Conservation (phyloP, 2,888 invertebrate genomes). For the Auanema freiburgensis region DNA sequence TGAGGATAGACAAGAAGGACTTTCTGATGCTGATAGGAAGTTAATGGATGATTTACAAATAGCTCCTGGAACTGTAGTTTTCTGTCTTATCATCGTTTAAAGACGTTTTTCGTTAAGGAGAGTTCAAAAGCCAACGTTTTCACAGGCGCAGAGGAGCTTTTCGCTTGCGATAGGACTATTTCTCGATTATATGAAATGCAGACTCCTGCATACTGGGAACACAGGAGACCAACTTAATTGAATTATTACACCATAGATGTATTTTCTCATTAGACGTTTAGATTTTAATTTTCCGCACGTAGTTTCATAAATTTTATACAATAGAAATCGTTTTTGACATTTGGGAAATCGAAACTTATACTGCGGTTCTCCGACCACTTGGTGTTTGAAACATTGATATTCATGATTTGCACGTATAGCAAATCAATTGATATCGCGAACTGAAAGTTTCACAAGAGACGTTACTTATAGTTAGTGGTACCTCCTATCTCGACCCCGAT, state of each 20-base stretch:
- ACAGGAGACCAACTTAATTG: slow-evolving; percentile 37
- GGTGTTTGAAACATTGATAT: too few relatives aligned
- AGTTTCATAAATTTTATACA: too few relatives aligned
- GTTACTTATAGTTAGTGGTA: too few relatives aligned
- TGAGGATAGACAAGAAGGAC: slow-evolving; percentile 62
- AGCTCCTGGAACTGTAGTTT: slow-evolving; percentile 65
- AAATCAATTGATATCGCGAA: too few relatives aligned
- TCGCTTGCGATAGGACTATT: slow-evolving; percentile 90
- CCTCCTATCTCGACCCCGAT: too few relatives aligned
- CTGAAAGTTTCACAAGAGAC: too few relatives aligned
- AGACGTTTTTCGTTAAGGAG: slow-evolving; percentile 70
- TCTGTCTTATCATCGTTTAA: too few relatives aligned
- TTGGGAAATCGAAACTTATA: too few relatives aligned
- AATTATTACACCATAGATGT: slow-evolving; percentile 9
- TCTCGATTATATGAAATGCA: slow-evolving; percentile 95
- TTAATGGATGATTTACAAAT: slow-evolving; percentile 95
- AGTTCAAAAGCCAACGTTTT: slow-evolving; percentile 85
- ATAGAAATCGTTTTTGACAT: too few relatives aligned
- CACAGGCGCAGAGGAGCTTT: slow-evolving; percentile 95
- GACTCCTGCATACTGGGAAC: slow-evolving; percentile 83
- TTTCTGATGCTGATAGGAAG: slow-evolving; percentile 79
- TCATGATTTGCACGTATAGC: too few relatives aligned
- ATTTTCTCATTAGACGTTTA: slow-evolving; percentile 18
- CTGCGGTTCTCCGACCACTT: too few relatives aligned
- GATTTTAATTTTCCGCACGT: slow-evolving; percentile 11